phyloP scores from a whole-genome alignment of 1,140 invertebrate genomes.

The Psix sp. region DNA sequence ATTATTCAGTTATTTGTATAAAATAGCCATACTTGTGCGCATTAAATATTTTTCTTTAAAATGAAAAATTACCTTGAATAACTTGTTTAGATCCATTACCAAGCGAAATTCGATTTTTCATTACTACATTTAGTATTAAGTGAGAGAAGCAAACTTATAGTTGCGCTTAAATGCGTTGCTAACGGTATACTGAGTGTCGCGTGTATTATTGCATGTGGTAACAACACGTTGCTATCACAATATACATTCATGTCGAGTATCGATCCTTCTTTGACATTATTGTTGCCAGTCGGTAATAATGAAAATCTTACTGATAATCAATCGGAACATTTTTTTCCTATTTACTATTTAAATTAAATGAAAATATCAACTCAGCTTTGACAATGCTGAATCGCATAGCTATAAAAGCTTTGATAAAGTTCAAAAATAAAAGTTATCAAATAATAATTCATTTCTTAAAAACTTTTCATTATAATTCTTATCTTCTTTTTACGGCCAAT shows the following conservation, averaged over 20 bases:
- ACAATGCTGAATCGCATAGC: too few relatives aligned
- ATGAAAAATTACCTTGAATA: too few relatives aligned
- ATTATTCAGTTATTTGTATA: too few relatives aligned
- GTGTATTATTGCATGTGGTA: constrained; percentile 22
- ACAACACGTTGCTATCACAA: constrained; percentile 52
- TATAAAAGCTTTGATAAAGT: too few relatives aligned
- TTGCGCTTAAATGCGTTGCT: constrained; percentile 43
- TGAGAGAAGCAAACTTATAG: background rate
- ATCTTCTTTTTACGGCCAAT: background rate
- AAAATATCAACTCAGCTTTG: background rate
- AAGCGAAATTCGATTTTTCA: constrained; percentile 15
- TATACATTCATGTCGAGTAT: constrained; percentile 47
- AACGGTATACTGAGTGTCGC: constrained; percentile 42
- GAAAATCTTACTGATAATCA: too few relatives aligned
- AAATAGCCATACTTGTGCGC: too few relatives aligned
- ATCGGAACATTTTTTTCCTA: too few relatives aligned
- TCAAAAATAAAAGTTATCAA: too few relatives aligned
- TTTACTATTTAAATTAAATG: background rate
- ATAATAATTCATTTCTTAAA: too few relatives aligned
- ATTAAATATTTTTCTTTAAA: too few relatives aligned
- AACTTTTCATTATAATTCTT: background rate
- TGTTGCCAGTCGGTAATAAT: constrained; percentile 35
- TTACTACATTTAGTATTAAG: background rate
- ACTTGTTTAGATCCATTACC: background rate
- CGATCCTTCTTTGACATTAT: constrained; percentile 43